Conservation (phyloP, 2,888 invertebrate species). For the Oeneis ivallda region DNA sequence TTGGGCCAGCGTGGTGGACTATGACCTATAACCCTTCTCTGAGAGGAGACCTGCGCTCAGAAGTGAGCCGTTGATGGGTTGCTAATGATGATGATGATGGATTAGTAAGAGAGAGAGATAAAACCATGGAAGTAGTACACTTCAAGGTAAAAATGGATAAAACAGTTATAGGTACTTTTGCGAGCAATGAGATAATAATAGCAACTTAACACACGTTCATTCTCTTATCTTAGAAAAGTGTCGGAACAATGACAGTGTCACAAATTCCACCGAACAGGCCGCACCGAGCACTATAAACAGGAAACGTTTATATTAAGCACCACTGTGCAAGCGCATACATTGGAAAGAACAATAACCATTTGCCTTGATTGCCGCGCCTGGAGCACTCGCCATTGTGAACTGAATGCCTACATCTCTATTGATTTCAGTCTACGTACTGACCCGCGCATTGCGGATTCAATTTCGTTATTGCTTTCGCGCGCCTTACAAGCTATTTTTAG, state of each 20-base stretch:
- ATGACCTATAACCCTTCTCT: no score
- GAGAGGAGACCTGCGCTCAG: no score
- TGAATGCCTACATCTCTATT: conserved; percentile 45
- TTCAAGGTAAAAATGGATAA: no score
- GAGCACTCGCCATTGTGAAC: conserved; percentile 47
- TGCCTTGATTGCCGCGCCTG: conserved; percentile 43
- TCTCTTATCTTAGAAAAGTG: conserved; percentile 19
- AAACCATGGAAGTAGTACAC: no score
- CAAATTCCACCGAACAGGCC: conserved; percentile 25
- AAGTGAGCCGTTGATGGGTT: no score
- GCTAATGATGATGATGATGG: no score
- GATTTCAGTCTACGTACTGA: conserved; percentile 46
- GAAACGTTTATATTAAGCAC: conserved; percentile 47
- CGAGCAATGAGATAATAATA: not conserved
- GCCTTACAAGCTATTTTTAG: conserved; percentile 8
- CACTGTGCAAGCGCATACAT: conserved; percentile 44
- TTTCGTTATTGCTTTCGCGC: conserved; percentile 31
- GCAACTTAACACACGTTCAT: conserved; percentile 7
- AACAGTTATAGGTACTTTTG: not conserved
- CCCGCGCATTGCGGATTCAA: conserved; percentile 33
- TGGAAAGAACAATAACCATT: conserved; percentile 49
- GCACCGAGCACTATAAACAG: conserved; percentile 43
- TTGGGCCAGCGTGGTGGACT: no score
- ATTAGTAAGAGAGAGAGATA: no score
- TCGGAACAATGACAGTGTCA: conserved; percentile 31